Base-by-base conservation (phyloP, 2,888 invertebrate genomes). In the Chymomyza caudatula region DNA sequence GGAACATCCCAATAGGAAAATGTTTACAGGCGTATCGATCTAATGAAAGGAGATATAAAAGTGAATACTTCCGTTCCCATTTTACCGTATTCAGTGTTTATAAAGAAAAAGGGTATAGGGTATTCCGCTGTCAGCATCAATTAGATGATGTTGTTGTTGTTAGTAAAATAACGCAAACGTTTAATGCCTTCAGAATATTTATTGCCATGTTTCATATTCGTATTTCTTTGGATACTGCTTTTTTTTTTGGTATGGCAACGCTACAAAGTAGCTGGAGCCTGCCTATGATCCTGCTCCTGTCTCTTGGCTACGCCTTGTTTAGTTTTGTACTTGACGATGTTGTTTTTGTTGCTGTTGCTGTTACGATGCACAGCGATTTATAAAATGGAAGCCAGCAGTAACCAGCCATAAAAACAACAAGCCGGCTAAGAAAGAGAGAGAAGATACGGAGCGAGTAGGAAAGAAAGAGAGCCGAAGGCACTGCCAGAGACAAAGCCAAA, bases 161-260 rank as follows among this genome's bases (percentile, higher is more conserved):
- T 71, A 86, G 78, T 71, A 65, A 73, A 76, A 76, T 80, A 82
- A 75, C 72, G 73, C 78, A 72, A 84, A 78, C 86, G 82, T 81
- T 82, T 82, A 82, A 86, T 86, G 82, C 86, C 85, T 82, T 82
- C 85, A 84, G 82, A 84, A 82, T 82, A 86, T 82, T 82, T 82
- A 82, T 86, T 86, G 82, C 86, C 85, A 86, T 86, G 78, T 85
- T 82, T 82, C 86, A 82, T 82, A 86, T 82, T 86, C 85, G 68
- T 76, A 72, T 68, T 71, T 70, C 74, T 69, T 78, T 76, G 51
- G 23, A 23, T 25, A 20, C 15, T 53, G 1, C 25, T 44, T 71
- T 71, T 64, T 77, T 5, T 37, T 25, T 29, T 29, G 49, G 44
- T 52, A 64, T 60, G 74, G 54, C 64, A 65, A 60, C 66, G 74